Evolutionary conservation across 2,113 vertebrate genomes (phyloP), one percentile per base, ranked within the genome.

Genomic region (Cynopterus brachyotis): DNA sequence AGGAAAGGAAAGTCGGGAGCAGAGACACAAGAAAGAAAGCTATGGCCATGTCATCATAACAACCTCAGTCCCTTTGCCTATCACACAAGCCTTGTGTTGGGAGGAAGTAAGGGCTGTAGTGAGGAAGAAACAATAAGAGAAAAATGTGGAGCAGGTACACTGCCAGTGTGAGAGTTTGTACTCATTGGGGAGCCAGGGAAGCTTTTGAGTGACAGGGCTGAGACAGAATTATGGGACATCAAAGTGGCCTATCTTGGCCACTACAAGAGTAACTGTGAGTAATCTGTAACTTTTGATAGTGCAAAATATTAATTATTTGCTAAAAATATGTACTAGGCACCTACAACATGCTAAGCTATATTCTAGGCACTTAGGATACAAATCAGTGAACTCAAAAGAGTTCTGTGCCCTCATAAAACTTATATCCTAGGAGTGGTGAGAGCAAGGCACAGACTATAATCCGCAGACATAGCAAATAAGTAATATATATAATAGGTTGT

Each of bases 41-140:
- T 28, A 53, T 2, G 35, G 42, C 12, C 37, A 9, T 2, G 5
- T 16, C 59, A 20, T 35, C 22, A n/a, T 6, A 66, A 35, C 55
- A 37, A n/a, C 66, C 10, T 20, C 10, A 10, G 15, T n/a, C 6
- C 1, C 17, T 92, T 60, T 72, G 24, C 66, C 72, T 42, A 53
- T 60, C 0, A 28, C 53, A 17, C 19, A 22, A 6, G 17, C 30
- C 50, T 80, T 3, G 0, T 13, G 12, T 22, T 0, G 47, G n/a
- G 32, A 24, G 30, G 10, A 30, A 37, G 3, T 22, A 37, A 66
- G 67, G 45, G 75, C 53, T 17, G 9, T 5, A n/a, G 50, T 9
- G 6, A 57, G 28, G 20, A 42, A 53, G 62, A 26, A 67, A 10
- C 24, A n/a, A 1, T n/a, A 17, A 28, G 10, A 45, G 32, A 67